Percentiles rank a stretch among this genome's conserved stretches.
phyloP scores from a whole-genome alignment of 2,113 vertebrate genomes.

The Zosterops hypoxanthus region DNA sequence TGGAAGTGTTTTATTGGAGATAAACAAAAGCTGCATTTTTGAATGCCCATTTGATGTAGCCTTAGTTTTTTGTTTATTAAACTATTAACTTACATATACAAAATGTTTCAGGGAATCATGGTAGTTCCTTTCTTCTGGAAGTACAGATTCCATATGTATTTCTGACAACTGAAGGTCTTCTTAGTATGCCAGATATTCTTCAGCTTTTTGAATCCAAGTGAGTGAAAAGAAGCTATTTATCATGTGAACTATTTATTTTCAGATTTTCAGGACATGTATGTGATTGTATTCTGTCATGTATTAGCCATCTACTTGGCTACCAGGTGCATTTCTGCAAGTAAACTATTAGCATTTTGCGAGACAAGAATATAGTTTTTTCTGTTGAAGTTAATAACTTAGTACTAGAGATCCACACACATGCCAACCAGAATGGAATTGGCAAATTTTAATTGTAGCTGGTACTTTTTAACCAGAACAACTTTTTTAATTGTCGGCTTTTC shows the following conservation, averaged over 20 bases:
- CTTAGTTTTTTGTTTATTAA: neutral
- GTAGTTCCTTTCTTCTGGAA: conserved; percentile 70
- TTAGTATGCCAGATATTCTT: conserved; percentile 81
- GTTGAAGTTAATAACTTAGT: neutral
- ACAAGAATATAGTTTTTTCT: neutral
- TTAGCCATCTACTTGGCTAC: neutral
- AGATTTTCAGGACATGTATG: neutral
- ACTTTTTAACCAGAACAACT: neutral
- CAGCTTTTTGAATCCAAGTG: conserved; percentile 88
- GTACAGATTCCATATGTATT: conserved; percentile 84
- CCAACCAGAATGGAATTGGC: neutral
- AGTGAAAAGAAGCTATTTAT: conserved; percentile 44
- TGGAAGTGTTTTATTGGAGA: neutral
- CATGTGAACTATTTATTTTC: neutral
- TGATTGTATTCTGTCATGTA: neutral
- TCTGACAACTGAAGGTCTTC: conserved; percentile 86
- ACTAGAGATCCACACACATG: neutral
- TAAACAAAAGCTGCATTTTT: neutral
- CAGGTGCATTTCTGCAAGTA: neutral
- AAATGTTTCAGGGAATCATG: conserved; percentile 31
- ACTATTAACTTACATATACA: neutral
- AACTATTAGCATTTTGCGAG: neutral
- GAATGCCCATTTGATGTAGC: neutral
- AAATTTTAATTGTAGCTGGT: neutral
- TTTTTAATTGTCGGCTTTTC: neutral